Percentiles rank a stretch among this genome's conserved stretches.
Conservation (phyloP, 2,113 vertebrate species). For the Phoxinus phoxinus region DNA sequence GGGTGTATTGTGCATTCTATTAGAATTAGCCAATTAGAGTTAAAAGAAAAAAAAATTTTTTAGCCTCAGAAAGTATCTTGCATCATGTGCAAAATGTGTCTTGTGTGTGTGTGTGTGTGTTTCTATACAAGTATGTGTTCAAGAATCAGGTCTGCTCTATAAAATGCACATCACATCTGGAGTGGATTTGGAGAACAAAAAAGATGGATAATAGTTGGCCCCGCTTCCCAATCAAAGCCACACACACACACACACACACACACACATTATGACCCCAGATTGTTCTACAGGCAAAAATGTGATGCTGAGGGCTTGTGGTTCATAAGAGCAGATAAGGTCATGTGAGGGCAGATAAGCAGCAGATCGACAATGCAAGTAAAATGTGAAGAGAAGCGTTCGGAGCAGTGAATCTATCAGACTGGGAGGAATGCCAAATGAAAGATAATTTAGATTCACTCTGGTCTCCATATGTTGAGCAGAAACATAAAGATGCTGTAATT, state of each 20-base stretch:
- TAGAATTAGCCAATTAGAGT: background rate
- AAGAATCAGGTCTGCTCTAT: slow-evolving; percentile 21
- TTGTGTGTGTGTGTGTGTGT: background rate
- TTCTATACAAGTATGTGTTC: background rate
- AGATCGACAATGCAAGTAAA: background rate
- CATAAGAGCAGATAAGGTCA: background rate
- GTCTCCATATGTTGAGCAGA: background rate
- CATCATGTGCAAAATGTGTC: background rate
- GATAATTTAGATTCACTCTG: background rate
- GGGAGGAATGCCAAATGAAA: background rate
- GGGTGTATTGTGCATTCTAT: background rate
- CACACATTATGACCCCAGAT: slow-evolving; percentile 6
- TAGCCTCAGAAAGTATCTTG: background rate
- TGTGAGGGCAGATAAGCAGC: slow-evolving; percentile 1
- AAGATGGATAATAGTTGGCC: slow-evolving; percentile 48
- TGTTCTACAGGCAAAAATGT: slow-evolving; percentile 37
- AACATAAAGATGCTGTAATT: background rate
- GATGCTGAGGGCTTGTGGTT: slow-evolving; percentile 35
- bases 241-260: slow-evolving; percentile 7
- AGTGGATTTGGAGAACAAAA: slow-evolving; percentile 49
- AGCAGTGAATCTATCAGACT: background rate
- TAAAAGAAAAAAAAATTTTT: background rate
- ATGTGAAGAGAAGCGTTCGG: background rate
- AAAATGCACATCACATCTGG: slow-evolving; percentile 56
- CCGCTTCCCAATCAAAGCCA: slow-evolving; percentile 33